Percentiles rank a stretch among this genome's conserved stretches.
Conservation (phyloP, 2,888 invertebrate genomes). For the Amphipyra tragopoginis region DNA sequence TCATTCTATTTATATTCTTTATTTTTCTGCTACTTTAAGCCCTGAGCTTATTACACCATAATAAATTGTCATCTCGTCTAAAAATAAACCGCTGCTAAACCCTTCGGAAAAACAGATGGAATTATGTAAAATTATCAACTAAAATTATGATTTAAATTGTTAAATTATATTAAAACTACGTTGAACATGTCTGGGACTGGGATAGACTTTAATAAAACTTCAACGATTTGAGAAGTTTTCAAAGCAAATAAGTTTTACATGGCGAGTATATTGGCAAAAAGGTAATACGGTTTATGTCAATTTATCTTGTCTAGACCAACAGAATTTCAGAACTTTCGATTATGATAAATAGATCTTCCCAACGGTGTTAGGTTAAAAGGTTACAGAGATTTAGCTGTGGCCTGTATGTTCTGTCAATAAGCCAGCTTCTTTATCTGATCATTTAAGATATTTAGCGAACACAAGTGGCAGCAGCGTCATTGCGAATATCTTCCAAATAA, state of each 20-base stretch:
- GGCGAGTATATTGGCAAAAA: slow-evolving; percentile 27
- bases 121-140: not conserved
- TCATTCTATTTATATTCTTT: not conserved
- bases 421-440: slow-evolving; percentile 22
- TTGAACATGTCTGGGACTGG: slow-evolving; percentile 21
- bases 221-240: slow-evolving; percentile 31
- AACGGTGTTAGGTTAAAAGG: slow-evolving; percentile 1
- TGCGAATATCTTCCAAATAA: too few relatives aligned
- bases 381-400: slow-evolving; percentile 30
- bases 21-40: not conserved
- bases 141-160: slow-evolving; percentile 13
- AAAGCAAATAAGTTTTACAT: slow-evolving; percentile 36
- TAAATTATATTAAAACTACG: slow-evolving; percentile 27
- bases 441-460: slow-evolving; percentile 1
- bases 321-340: slow-evolving; percentile 29
- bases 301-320: slow-evolving; percentile 44
- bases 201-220: slow-evolving; percentile 41
- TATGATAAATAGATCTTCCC: slow-evolving; percentile 37
- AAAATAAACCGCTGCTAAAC: not conserved
- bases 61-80: not conserved
- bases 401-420: slow-evolving; percentile 20
- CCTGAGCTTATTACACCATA: not conserved
- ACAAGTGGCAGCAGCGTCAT: too few relatives aligned
- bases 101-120: not conserved
- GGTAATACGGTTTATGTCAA: slow-evolving; percentile 26